Conservation (phyloP, 2,113 vertebrate species). For the Neotoma lepida region DNA sequence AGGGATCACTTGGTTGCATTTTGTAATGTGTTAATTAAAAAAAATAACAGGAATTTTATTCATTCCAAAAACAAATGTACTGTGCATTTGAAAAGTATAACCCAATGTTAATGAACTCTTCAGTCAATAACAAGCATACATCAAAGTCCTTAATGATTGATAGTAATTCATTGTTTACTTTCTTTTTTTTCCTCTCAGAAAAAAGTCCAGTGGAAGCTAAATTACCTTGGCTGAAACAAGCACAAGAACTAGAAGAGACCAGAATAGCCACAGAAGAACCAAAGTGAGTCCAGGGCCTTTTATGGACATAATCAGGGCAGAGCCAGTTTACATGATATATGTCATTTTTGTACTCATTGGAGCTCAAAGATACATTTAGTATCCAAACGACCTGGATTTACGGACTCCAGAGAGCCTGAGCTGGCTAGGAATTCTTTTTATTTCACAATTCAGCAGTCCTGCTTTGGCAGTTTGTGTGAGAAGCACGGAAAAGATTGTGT, state of each 20-base stretch:
- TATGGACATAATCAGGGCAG: neutral
- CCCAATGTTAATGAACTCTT: neutral
- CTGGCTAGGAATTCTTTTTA: conserved; percentile 44
- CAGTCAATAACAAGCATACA: neutral
- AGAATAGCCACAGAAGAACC: conserved; percentile 90
- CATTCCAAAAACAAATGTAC: conserved; percentile 1
- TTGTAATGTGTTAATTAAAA: conserved; percentile 16
- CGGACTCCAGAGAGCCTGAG: conserved; percentile 59
- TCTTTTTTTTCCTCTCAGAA: conserved; percentile 84
- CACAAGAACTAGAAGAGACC: conserved; percentile 93
- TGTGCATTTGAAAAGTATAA: neutral
- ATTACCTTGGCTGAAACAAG: conserved; percentile 94
- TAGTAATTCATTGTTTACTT: conserved; percentile 5
- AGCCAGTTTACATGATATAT: conserved; percentile 60
- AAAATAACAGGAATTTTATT: conserved; percentile 31
- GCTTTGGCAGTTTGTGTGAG: conserved; percentile 59
- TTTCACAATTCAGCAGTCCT: conserved; percentile 61
- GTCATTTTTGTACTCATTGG: conserved; percentile 61
- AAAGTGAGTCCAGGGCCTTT: conserved; percentile 86
- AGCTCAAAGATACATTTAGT: conserved; percentile 44
- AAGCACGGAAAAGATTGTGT: conserved; percentile 19
- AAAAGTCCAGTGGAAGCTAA: conserved; percentile 93
- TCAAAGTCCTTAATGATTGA: neutral
- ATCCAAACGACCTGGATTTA: conserved; percentile 65
- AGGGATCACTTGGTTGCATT: neutral